Base-by-base conservation (phyloP, 1,140 invertebrate genomes). In the Alviniconcha marisindica region DNA sequence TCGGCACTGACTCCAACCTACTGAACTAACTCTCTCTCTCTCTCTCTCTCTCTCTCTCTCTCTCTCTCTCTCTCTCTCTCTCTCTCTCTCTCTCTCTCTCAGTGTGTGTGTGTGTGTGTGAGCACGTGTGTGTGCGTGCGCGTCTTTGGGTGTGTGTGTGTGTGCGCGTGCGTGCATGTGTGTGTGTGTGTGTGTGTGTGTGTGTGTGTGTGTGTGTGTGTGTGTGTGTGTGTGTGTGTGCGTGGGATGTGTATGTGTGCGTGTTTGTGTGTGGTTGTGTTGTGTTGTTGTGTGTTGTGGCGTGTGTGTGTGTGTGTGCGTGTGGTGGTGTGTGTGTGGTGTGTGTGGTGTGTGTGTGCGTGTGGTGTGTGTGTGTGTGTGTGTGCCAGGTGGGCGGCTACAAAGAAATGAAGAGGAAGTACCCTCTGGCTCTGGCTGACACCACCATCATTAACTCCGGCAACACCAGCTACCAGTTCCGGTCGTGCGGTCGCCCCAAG, bases 321-420 rank as follows among this genome's bases (percentile, higher is more conserved):
- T 38, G 69, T 24, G 5, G 44, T 48, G 5, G 18, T 48, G 44
- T 48, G 7, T 48, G 7, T 10, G 44, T 48, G 5, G 18, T 10
- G 18, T 48, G 44, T 48, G 18, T 48, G 44, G 7, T 48, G 5
- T 48, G 44, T 5, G 44, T 48, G 18, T 48, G 44, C 44, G 5
- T 48, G 44, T 48, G 44, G 18, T 48, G 5, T 48, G 44, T 48
- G 44, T 18, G 5, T 10, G 44, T 48, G 5, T 48, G 18, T 48
- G 44, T 94, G 94, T 24, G 86, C 89, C 88, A 91, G 81, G 93
- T 95, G 54, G 94, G 94, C 21, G 87, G 90, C 7, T 94, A 94
- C 83, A 87, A 93, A 24, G 86, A 83, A 14, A 78, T 94, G 40
- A 89, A 93, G 40, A 84, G 89, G 69, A 88, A 92, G 33, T 94